phyloP scores from a whole-genome alignment of 2,797 vertebrate species.

The Gorsachius magnificus region DNA sequence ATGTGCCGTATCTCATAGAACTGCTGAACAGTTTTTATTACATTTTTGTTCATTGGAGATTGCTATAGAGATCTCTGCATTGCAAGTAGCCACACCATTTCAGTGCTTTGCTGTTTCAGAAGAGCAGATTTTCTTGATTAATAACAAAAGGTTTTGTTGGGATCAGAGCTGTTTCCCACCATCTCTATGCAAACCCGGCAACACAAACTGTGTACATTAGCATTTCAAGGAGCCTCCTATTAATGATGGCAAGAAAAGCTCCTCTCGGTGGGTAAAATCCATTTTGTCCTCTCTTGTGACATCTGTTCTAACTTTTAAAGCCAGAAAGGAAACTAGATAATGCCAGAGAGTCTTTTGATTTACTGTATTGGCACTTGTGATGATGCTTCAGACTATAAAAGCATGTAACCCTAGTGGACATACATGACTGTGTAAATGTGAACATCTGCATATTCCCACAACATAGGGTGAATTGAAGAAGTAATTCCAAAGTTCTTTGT shows the following conservation, averaged over 20 bases:
- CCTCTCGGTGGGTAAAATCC: slow-evolving; percentile 88
- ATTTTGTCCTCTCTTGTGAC: slow-evolving; percentile 93
- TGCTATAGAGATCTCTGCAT: slow-evolving; percentile 69
- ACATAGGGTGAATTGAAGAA: slow-evolving; percentile 10
- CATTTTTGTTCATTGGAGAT: slow-evolving; percentile 63
- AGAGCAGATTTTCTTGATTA: slow-evolving; percentile 84
- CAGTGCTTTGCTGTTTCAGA: slow-evolving; percentile 76
- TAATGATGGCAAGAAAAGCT: slow-evolving; percentile 90
- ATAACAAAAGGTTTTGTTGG: slow-evolving; percentile 86
- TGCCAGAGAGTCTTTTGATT: slow-evolving; percentile 91
- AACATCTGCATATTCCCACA: slow-evolving; percentile 64
- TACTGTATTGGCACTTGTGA: slow-evolving; percentile 84
- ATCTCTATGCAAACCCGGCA: slow-evolving; percentile 88
- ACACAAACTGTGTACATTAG: slow-evolving; percentile 90
- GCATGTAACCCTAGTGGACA: slow-evolving; percentile 65
- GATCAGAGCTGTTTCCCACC: slow-evolving; percentile 86
- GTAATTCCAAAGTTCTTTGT: slow-evolving; percentile 14
- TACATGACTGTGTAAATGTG: slow-evolving; percentile 67
- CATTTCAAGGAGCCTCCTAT: slow-evolving; percentile 94
- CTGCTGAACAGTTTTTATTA: slow-evolving; percentile 37
- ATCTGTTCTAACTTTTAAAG: slow-evolving; percentile 94
- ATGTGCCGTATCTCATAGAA: not conserved
- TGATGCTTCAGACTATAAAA: slow-evolving; percentile 65
- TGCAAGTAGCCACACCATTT: slow-evolving; percentile 69
- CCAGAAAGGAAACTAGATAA: slow-evolving; percentile 92